Percentiles rank a stretch among this genome's conserved stretches.
Conservation (phyloP, 2,888 invertebrate species). For the Aproaerema taeniolella region DNA sequence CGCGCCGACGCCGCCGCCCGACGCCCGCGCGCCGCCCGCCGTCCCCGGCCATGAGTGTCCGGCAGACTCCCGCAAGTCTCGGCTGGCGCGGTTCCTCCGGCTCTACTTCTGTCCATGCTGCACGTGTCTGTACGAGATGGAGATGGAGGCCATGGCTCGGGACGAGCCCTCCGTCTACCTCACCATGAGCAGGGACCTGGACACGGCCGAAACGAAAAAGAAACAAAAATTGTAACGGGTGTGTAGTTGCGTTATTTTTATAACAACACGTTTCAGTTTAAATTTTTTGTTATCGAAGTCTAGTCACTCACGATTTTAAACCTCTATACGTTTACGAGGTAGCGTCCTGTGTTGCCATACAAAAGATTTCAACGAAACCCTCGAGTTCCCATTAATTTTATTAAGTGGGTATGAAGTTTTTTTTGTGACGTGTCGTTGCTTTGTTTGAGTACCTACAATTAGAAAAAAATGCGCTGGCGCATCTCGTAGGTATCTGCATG, state of each 20-base stretch:
- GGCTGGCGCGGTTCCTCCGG: slow-evolving; percentile 56
- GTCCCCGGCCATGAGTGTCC: background rate
- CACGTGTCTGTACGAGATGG: slow-evolving; percentile 58
- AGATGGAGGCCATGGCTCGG: slow-evolving; percentile 38
- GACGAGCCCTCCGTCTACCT: slow-evolving; percentile 34
- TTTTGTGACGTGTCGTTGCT: too few species aligned
- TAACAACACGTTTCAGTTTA: too few species aligned
- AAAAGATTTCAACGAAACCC: too few species aligned
- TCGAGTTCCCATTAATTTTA: too few species aligned
- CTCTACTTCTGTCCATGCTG: slow-evolving; percentile 68
- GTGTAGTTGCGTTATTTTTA: background rate
- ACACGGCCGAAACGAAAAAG: background rate
- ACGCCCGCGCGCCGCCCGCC: background rate
- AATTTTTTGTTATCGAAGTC: too few species aligned
- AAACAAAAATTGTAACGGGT: background rate
- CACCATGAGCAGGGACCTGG: slow-evolving; percentile 20
- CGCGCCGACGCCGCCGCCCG: background rate
- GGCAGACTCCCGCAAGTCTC: slow-evolving; percentile 38
- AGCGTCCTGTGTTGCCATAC: too few species aligned
- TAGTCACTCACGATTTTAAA: too few species aligned
- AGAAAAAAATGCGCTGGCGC: too few species aligned
- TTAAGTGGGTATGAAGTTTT: too few species aligned
- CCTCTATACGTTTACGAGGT: too few species aligned
- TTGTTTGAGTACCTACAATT: too few species aligned
- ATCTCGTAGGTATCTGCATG: too few species aligned